Percentiles rank a stretch among this genome's conserved stretches.
These are phyloP conservation scores for Julus scanicus DNA, from an alignment of 2,888 invertebrate species.

Conservation along the genomic window DNA sequence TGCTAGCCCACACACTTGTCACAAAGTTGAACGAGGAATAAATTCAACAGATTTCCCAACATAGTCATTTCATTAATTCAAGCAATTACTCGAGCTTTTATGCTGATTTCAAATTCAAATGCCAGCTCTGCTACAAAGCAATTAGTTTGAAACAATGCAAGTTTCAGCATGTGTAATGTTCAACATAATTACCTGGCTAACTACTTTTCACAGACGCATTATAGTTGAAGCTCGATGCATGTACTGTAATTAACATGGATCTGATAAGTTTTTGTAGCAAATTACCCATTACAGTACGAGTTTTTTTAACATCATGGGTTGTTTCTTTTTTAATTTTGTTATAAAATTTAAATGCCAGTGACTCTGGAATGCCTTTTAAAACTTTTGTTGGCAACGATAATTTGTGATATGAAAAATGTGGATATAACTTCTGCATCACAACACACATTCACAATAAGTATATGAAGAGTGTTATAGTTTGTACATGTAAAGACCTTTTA, in stretches of 20 bases:
- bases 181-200: neutral
- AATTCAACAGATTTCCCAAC: neutral
- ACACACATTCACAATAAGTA: too few species aligned
- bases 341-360: too few species aligned
- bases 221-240: neutral
- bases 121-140: neutral
- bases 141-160: neutral
- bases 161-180: neutral
- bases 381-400: too few species aligned
- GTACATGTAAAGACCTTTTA: too few species aligned
- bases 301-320: neutral
- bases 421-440: too few species aligned
- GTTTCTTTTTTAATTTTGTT: neutral
- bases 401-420: too few species aligned
- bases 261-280: neutral
- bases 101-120: conserved; percentile 6
- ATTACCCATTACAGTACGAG: neutral
- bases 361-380: too few species aligned
- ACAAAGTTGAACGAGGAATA: neutral
- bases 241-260: neutral
- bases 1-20: neutral
- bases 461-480: too few species aligned
- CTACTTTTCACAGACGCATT: neutral
- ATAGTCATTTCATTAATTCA: conserved; percentile 8
- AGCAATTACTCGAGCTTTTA: neutral